These are phyloP conservation scores for Romanogobio albipinnatus DNA, from an alignment of 2,113 vertebrate genomes.

Conservation along the genomic window DNA sequence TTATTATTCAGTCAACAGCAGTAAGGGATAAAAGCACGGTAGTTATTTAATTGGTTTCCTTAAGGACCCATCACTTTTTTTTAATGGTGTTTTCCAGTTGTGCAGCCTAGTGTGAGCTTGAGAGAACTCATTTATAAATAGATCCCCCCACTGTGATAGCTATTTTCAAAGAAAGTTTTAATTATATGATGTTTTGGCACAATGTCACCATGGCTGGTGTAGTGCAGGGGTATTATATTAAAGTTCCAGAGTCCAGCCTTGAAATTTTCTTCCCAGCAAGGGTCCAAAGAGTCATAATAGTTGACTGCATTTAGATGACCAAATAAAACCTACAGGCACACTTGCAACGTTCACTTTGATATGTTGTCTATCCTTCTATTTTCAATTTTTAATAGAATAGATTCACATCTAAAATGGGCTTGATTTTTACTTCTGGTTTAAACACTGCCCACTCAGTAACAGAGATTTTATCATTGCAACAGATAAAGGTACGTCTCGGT, in stretches of 20 bases:
- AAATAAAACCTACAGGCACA: not conserved
- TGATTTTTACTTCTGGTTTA: not conserved
- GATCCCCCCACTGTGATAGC: not conserved
- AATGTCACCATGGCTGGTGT: not conserved
- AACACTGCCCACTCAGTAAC: not conserved
- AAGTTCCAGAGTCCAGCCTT: not conserved
- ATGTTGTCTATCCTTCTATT: not conserved
- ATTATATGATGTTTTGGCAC: not conserved
- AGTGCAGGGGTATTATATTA: not conserved
- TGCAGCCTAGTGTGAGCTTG: not conserved
- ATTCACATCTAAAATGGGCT: not conserved
- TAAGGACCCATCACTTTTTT: not conserved
- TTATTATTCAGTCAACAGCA: not conserved
- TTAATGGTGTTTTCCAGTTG: not conserved
- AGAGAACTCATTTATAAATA: not conserved
- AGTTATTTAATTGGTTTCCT: constrained; percentile 18
- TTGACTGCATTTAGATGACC: not conserved
- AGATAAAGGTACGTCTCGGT: no score
- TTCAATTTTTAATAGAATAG: not conserved
- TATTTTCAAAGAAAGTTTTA: not conserved
- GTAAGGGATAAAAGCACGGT: not conserved
- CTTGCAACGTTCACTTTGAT: not conserved
- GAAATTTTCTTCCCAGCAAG: not conserved
- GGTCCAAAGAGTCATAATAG: not conserved
- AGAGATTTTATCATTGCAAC: no score